Conservation (phyloP, 2,888 invertebrate species). For the Metopia argyrocephala region DNA sequence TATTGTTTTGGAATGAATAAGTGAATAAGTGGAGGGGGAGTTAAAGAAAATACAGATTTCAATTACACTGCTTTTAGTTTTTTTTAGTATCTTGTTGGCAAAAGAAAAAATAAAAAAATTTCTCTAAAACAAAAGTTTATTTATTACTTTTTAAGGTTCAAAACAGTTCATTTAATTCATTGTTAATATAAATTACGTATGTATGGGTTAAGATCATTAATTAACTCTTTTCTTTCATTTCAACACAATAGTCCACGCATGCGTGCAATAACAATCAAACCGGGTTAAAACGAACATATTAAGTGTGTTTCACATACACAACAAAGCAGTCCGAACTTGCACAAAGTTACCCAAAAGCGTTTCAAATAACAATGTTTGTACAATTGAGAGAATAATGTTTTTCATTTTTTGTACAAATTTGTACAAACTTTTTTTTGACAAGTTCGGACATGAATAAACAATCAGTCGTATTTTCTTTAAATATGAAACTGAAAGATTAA, state of each 20-base stretch:
- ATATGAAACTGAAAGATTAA: too few species aligned
- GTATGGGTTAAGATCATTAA: constrained; percentile 19
- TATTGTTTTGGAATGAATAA: constrained; percentile 17
- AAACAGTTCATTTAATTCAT: constrained; percentile 45
- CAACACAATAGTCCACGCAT: constrained; percentile 25
- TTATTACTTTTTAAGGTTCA: constrained; percentile 42
- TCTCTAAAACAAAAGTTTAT: neutral
- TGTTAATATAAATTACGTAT: constrained; percentile 2
- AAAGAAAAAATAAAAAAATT: neutral
- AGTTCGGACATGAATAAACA: too few species aligned
- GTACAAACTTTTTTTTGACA: too few species aligned
- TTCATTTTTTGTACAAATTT: too few species aligned
- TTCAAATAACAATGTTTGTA: too few species aligned
- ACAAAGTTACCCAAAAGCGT: too few species aligned
- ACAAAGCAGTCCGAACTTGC: too few species aligned
- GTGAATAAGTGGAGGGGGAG: neutral
- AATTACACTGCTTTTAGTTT: neutral
- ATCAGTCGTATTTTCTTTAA: too few species aligned
- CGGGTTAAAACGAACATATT: neutral
- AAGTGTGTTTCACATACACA: too few species aligned
- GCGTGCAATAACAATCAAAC: constrained; percentile 17
- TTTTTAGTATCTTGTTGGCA: constrained; percentile 14
- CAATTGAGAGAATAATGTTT: too few species aligned
- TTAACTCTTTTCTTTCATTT: constrained; percentile 12
- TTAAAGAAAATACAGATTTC: neutral